Evolutionary conservation across 2,113 vertebrate species (phyloP), one percentile per base, ranked within the genome.

Genomic region (Solea solea): DNA sequence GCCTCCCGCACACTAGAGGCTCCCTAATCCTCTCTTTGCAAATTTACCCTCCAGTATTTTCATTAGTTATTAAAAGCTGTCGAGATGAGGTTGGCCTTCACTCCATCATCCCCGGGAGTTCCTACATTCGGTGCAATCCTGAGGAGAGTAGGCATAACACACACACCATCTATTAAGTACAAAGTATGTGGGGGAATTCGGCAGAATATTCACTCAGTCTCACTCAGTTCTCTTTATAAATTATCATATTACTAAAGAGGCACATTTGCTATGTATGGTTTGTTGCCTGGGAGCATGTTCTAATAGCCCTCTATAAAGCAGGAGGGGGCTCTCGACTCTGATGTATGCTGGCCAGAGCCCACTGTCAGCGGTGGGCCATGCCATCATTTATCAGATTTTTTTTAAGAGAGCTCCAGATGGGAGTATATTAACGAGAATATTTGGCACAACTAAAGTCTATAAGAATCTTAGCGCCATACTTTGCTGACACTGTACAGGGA

Each of bases 181-280:
- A 79, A 91, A 86, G 75, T 79, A 84, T 74, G 76, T 73, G 73
- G 64, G 76, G 88, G 88, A 73, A 80, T 87, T 89, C 72, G 78
- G 76, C 67, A 56, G 78, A 82, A 86, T 88, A 87, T 90, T 90
- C 83, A 81, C 75, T 82, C 72, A 71, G 73, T 88, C 86, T 84
- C 84, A 81, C 86, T 80, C 52, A 8, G 71, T 81, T 76, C 79
- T 55, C 86, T 90, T 91, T 86, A 90, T 83, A 87, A 91, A 89
- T 91, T 87, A 91, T 88, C 89, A 91, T 89, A 85, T 89, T 90
- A 86, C 86, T 91, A 93, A 91, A 91, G 85, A 89, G 88, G 84
- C 81, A 83, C 82, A 92, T 91, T 93, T 91, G 78, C 84, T 90
- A 86, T 86, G 88, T 90, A 83, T 84, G 83, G 87, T 89, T 89